Conservation (phyloP, 2,888 invertebrate species). For the Dichetophora obliterata region DNA sequence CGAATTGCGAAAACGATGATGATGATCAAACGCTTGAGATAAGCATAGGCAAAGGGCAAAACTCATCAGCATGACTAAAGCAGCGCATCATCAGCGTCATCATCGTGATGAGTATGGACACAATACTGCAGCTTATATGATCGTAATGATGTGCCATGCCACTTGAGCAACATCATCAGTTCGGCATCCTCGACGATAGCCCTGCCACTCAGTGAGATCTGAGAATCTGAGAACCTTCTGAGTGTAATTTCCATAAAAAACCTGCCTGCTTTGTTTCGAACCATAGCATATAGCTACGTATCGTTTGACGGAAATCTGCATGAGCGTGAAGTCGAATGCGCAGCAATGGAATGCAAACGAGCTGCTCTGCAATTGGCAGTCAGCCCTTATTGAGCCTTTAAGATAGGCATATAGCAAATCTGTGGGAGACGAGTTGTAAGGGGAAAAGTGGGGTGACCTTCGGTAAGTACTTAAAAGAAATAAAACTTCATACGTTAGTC, state of each 20-base stretch:
- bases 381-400: not conserved
- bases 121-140: not conserved
- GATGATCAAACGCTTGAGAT: conserved; percentile 24
- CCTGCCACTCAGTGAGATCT: not conserved
- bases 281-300: too few species aligned
- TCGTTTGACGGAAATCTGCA: conserved; percentile 23
- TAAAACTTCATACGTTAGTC: conserved; percentile 3
- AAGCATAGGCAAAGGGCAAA: not conserved
- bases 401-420: not conserved
- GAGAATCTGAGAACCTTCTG: not conserved
- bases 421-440: not conserved
- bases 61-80: conserved; percentile 32
- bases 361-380: conserved; percentile 12
- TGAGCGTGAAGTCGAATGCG: not conserved
- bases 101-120: not conserved
- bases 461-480: not conserved
- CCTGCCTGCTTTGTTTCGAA: not conserved
- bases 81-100: not conserved
- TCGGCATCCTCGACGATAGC: not conserved
- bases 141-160: not conserved
- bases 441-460: not conserved
- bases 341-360: conserved; percentile 29
- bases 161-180: not conserved
- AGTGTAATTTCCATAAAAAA: not conserved
- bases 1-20: conserved; percentile 63